phyloP scores from a whole-genome alignment of 2,113 vertebrate genomes.

The Varanus salvator region DNA sequence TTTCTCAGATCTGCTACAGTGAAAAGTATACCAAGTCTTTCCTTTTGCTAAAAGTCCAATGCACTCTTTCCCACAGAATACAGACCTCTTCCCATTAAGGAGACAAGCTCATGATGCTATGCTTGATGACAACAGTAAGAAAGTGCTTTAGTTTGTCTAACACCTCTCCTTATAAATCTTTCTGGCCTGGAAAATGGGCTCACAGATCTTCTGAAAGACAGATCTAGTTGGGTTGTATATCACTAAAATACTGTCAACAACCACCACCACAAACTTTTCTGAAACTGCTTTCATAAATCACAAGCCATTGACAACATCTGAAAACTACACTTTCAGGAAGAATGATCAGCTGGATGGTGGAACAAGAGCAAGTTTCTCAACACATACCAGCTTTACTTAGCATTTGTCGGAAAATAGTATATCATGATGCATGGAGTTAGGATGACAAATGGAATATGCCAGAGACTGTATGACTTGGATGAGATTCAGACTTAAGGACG shows the following conservation, averaged over 20 bases:
- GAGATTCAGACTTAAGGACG: too few relatives aligned
- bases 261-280: not conserved
- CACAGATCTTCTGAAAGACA: not conserved
- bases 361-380: not conserved
- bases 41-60: not conserved
- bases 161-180: not conserved
- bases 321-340: not conserved
- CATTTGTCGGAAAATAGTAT: not conserved
- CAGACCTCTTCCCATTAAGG: not conserved
- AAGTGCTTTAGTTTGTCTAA: not conserved
- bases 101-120: not conserved
- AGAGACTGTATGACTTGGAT: not conserved
- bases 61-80: not conserved
- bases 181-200: not conserved
- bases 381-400: not conserved
- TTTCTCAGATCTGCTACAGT: not conserved
- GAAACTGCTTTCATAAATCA: slow-evolving; percentile 4
- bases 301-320: not conserved
- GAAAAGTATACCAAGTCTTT: not conserved
- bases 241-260: not conserved
- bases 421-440: not conserved
- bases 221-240: not conserved
- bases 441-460: not conserved
- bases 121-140: not conserved
- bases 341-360: not conserved